Evolutionary conservation across 2,888 invertebrate genomes (phyloP).

Genomic region (Timandra comae): DNA sequence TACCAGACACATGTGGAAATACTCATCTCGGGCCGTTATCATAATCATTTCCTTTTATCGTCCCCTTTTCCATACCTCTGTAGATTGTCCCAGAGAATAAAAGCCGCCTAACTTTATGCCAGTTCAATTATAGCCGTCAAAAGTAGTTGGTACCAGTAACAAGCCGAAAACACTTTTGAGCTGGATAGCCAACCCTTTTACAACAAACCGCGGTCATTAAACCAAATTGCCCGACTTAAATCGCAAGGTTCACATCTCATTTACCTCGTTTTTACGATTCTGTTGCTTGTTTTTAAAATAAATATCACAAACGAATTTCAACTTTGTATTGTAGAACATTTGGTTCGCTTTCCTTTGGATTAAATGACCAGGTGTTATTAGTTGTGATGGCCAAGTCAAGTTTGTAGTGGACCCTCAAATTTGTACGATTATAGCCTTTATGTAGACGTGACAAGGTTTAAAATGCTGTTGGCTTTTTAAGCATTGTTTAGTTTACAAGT

Average conservation of each 20-base stretch:
- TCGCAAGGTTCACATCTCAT: conserved; percentile 60
- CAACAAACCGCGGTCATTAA: conserved; percentile 37
- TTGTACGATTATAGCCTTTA: no score
- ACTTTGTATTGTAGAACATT: neutral
- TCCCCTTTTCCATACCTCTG: neutral
- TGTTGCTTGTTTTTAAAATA: conserved; percentile 24
- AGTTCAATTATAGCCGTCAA: conserved; percentile 18
- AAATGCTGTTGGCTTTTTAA: no score
- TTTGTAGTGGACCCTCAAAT: no score
- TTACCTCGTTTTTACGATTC: conserved; percentile 51
- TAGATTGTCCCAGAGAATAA: conserved; percentile 5
- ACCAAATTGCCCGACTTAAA: conserved; percentile 54
- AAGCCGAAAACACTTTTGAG: conserved; percentile 4
- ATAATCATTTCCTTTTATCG: neutral
- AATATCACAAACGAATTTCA: conserved; percentile 7
- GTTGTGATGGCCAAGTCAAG: no score
- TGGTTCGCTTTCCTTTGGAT: neutral
- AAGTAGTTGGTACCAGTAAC: conserved; percentile 18
- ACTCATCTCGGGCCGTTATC: neutral
- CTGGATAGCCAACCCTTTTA: conserved; percentile 26
- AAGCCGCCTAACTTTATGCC: conserved; percentile 8
- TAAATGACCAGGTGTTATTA: no score
- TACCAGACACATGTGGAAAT: neutral
- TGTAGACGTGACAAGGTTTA: no score
- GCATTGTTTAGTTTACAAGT: no score